phyloP scores from a whole-genome alignment of 2,888 invertebrate genomes.

The Alloscopus bannaensis region DNA sequence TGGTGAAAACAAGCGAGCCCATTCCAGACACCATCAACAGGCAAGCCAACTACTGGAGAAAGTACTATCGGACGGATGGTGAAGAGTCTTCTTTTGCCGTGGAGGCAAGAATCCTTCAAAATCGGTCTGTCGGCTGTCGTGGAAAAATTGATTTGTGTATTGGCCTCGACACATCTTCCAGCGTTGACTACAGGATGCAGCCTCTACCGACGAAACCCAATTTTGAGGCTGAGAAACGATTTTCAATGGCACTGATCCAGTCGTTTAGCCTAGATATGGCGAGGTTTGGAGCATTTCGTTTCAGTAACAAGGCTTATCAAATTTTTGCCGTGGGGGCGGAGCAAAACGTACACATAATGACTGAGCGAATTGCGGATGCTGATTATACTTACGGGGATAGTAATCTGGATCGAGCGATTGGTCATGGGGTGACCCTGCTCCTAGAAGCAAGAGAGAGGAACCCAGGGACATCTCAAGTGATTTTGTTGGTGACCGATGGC shows the following conservation, averaged over 20 bases:
- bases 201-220: neutral
- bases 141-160: slow-evolving; percentile 46
- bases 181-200: too few species aligned
- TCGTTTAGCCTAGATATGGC: neutral
- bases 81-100: slow-evolving; percentile 6
- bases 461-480: slow-evolving; percentile 48
- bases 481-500: slow-evolving; percentile 63
- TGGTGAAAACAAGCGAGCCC: neutral
- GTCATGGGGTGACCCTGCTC: slow-evolving; percentile 11
- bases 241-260: neutral
- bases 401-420: slow-evolving; percentile 27
- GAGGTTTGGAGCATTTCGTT: slow-evolving; percentile 16
- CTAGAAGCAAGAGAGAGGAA: neutral
- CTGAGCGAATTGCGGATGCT: neutral
- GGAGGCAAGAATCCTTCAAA: slow-evolving; percentile 10
- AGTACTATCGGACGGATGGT: slow-evolving; percentile 23
- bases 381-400: slow-evolving; percentile 35
- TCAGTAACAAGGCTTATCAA: neutral
- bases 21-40: slow-evolving; percentile 42
- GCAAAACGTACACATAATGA: slow-evolving; percentile 20
- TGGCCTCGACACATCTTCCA: slow-evolving; percentile 46
- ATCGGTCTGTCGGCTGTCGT: slow-evolving; percentile 4
- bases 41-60: slow-evolving; percentile 48
- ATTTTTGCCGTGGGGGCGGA: slow-evolving; percentile 1
- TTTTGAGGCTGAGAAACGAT: neutral